phyloP scores from a whole-genome alignment of 2,113 vertebrate species.

The Halichoeres trimaculatus region DNA sequence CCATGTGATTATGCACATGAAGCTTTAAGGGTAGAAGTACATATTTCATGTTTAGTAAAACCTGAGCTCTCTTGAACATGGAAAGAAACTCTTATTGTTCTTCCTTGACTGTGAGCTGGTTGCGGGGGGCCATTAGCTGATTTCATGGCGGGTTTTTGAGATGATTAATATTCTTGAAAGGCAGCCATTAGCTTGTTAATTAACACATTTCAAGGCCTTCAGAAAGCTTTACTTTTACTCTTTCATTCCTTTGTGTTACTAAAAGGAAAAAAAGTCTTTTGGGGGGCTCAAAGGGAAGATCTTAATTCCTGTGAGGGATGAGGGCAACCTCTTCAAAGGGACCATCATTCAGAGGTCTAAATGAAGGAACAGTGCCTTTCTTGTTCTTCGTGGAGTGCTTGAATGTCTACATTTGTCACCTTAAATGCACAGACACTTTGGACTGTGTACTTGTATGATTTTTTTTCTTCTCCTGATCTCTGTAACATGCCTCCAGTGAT shows the following conservation, averaged over 20 bases:
- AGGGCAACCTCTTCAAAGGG: neutral
- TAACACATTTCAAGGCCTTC: slow-evolving; percentile 38
- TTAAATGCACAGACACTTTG: neutral
- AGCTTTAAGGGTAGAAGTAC: slow-evolving; percentile 24
- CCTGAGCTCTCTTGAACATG: slow-evolving; percentile 26
- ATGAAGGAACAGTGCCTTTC: neutral
- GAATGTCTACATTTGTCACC: neutral
- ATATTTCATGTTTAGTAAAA: slow-evolving; percentile 53
- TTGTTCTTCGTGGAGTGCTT: too few relatives aligned
- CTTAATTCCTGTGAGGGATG: slow-evolving; percentile 22
- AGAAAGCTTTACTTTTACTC: slow-evolving; percentile 28
- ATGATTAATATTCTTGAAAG: slow-evolving; percentile 43
- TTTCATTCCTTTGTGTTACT: slow-evolving; percentile 23
- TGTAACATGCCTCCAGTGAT: neutral
- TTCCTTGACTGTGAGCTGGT: slow-evolving; percentile 17
- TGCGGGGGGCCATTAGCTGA: slow-evolving; percentile 28
- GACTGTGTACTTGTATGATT: neutral
- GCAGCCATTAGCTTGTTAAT: slow-evolving; percentile 37
- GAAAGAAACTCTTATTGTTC: slow-evolving; percentile 13
- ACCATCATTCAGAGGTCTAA: neutral
- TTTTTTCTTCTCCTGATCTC: neutral
- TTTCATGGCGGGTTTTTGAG: slow-evolving; percentile 33
- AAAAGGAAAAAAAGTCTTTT: slow-evolving; percentile 8
- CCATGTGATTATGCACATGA: slow-evolving; percentile 36
- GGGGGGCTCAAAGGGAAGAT: neutral